Conservation (phyloP, 2,797 vertebrate genomes). For the Aulostomus chinensis region DNA sequence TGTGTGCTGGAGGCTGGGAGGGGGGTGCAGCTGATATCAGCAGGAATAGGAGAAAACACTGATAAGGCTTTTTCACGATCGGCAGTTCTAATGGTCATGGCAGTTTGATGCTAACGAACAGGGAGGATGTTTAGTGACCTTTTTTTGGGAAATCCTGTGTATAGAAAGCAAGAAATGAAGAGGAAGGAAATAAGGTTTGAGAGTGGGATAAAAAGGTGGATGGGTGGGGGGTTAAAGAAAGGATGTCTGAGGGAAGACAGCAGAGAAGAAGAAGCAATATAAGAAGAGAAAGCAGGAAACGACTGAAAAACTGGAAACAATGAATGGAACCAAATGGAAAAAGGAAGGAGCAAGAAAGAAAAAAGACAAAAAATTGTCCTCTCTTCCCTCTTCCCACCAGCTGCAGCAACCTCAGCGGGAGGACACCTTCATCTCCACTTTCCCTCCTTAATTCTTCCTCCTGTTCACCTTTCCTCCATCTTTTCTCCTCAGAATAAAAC, state of each 20-base stretch:
- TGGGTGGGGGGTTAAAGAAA: neutral
- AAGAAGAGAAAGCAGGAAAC: neutral
- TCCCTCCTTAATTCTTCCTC: constrained; percentile 24
- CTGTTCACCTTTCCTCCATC: constrained; percentile 42
- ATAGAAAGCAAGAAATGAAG: constrained; percentile 37
- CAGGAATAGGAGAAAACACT: constrained; percentile 65
- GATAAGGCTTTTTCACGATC: constrained; percentile 62
- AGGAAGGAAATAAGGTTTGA: neutral
- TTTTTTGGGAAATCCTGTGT: constrained; percentile 48
- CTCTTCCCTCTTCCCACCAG: constrained; percentile 47
- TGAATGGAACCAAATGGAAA: neutral
- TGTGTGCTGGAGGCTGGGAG: neutral
- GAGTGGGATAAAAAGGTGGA: neutral
- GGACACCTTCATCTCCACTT: constrained; percentile 54
- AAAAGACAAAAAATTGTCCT: neutral
- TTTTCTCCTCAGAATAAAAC: constrained; percentile 49
- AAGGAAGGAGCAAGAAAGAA: neutral
- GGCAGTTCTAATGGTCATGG: constrained; percentile 52
- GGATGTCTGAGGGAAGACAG: neutral
- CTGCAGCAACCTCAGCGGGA: constrained; percentile 46
- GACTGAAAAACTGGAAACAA: neutral
- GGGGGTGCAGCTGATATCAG: constrained; percentile 65
- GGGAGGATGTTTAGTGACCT: constrained; percentile 34
- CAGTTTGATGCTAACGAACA: constrained; percentile 51
- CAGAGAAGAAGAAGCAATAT: neutral